Base-by-base conservation (phyloP, 2,113 vertebrate genomes). In the Alethe castanea region DNA sequence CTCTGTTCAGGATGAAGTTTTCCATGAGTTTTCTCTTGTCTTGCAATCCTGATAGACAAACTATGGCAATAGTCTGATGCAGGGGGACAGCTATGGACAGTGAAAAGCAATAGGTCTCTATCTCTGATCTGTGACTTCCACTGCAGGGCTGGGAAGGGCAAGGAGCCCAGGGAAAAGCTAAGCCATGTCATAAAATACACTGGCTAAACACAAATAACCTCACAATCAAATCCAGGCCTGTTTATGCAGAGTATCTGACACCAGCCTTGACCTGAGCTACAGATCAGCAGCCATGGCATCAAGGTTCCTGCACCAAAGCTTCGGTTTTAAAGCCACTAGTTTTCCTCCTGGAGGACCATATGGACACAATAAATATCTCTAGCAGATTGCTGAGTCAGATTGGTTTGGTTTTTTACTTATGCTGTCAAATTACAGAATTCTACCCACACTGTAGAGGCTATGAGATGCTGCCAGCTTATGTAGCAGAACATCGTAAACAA, bases 401-500 rank as follows among this genome's bases (percentile, higher is more conserved):
- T 47, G 11, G 14, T 22, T 72, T 56, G n/a, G 4, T 19, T 19
- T 94, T 80, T 59, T 2, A 76, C 2, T 60, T 69, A 23, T 1
- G 4, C 20, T 73, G 8, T 35, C 38, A 45, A 77, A 15, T 48
- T 45, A 45, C 35, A 47, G 47, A 76, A 52, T 16, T 12, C 12
- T 38, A 52, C 13, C 35, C 66, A n/a, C 7, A n/a, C 8, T 9
- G 50, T 1, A 56, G 9, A 79, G 17, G 17, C 11, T 24, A 19
- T 28, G 31, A 94, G 69, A 26, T 52, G 3, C 56, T 67, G 45
- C n/a, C 23, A 54, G 17, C 19, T 73, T 42, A 12, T 5, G 17
- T 2, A 45, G 10, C 19, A 84, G 18, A 78, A 52, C 6, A 62
- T 48, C 0, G 0, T 5, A 38, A 78, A 24, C 2, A 59, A 47